A percentile compares a stretch with the other conserved stretches of the same genome.
Conservation (phyloP, 2,888 invertebrate genomes). For the Lymantria dispar region DNA sequence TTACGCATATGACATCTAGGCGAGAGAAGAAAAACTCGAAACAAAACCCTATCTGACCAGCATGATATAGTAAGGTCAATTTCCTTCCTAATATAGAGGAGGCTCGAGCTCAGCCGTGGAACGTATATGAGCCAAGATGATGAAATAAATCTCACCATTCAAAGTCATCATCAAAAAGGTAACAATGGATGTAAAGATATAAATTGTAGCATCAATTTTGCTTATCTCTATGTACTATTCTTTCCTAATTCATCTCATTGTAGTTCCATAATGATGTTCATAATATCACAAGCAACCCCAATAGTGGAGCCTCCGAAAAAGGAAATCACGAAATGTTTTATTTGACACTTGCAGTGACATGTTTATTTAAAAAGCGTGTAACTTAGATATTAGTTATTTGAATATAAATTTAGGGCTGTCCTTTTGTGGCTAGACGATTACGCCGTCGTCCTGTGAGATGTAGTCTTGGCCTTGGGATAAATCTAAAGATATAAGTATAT, state of each 20-base stretch:
- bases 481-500: too few relatives aligned
- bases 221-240: background rate
- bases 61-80: too few relatives aligned
- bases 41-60: too few relatives aligned
- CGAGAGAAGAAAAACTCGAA: too few relatives aligned
- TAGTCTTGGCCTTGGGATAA: background rate
- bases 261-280: slow-evolving; percentile 28
- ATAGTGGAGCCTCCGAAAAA: slow-evolving; percentile 46
- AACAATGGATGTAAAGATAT: too few relatives aligned
- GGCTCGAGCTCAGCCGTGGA: too few relatives aligned
- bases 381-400: slow-evolving; percentile 29
- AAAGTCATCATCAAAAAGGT: too few relatives aligned
- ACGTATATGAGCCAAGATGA: too few relatives aligned
- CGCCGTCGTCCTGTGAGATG: background rate
- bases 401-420: slow-evolving; percentile 15
- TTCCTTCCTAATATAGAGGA: too few relatives aligned
- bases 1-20: too few relatives aligned
- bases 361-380: slow-evolving; percentile 27
- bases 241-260: slow-evolving; percentile 13
- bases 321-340: slow-evolving; percentile 66
- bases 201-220: too few relatives aligned
- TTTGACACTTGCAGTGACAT: slow-evolving; percentile 39
- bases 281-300: slow-evolving; percentile 18
- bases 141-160: too few relatives aligned
- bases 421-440: slow-evolving; percentile 4